phyloP scores from a whole-genome alignment of 2,113 vertebrate species.

The Tor tambroides region DNA sequence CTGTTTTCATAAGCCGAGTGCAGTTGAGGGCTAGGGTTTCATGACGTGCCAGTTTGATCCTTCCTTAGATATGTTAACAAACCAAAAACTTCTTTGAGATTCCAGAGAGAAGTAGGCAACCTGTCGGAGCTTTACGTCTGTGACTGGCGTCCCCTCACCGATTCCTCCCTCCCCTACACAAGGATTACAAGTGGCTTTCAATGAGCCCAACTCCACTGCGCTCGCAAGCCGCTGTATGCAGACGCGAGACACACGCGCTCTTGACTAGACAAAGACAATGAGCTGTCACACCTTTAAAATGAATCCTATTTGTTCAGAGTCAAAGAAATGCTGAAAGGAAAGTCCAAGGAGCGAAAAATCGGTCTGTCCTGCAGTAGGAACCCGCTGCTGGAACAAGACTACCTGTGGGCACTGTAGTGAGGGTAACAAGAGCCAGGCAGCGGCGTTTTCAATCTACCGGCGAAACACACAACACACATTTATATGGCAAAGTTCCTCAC shows the following conservation, averaged over 20 bases:
- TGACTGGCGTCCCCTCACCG: background rate
- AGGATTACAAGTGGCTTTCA: conserved; percentile 30
- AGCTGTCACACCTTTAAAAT: conserved; percentile 18
- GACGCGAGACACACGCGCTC: background rate
- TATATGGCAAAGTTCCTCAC: conserved; percentile 87
- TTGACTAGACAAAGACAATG: conserved; percentile 35
- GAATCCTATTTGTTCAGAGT: background rate
- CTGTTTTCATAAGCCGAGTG: background rate
- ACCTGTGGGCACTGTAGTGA: conserved; percentile 30
- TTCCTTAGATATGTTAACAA: background rate
- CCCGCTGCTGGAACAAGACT: conserved; percentile 13
- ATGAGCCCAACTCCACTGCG: background rate
- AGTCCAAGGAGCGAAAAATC: conserved; percentile 13
- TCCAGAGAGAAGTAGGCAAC: background rate
- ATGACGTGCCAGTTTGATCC: background rate
- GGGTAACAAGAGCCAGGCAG: background rate
- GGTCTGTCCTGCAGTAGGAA: conserved; percentile 10
- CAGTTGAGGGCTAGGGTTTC: background rate
- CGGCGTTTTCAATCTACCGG: conserved; percentile 10
- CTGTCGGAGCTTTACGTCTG: conserved; percentile 8
- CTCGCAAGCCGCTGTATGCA: background rate
- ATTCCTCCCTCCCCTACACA: background rate
- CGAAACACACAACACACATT: conserved; percentile 40
- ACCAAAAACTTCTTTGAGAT: background rate
- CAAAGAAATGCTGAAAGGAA: conserved; percentile 16